Conservation (phyloP, 2,113 vertebrate genomes). For the Ictalurus punctatus region DNA sequence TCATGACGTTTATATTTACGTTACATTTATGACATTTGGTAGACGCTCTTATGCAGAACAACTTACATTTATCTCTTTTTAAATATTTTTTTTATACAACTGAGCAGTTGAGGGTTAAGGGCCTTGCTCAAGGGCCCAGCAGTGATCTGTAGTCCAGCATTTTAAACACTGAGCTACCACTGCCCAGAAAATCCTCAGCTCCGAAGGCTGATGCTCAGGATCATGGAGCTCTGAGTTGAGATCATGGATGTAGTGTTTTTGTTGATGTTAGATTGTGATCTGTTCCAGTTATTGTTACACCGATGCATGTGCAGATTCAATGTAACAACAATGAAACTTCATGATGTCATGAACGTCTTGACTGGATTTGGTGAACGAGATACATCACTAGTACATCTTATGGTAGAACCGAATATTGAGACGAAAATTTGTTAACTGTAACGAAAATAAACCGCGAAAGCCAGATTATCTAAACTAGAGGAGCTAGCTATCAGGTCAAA, state of each 20-base stretch:
- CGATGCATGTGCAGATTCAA: background rate
- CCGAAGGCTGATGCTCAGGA: background rate
- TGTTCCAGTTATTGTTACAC: background rate
- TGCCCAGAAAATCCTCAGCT: no score
- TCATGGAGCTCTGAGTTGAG: background rate
- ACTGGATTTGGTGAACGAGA: background rate
- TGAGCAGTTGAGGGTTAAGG: no score
- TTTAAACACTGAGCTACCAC: no score
- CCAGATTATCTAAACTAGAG: background rate
- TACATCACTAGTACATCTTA: background rate
- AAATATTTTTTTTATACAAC: no score
- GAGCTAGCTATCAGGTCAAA: background rate
- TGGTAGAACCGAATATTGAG: background rate
- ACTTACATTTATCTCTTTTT: no score
- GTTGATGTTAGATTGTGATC: background rate
- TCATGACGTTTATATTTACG: background rate
- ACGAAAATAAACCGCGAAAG: background rate
- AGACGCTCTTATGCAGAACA: no score
- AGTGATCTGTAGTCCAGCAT: no score
- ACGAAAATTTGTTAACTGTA: background rate
- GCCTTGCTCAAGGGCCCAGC: no score
- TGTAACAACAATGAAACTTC: background rate
- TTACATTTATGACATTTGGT: no score
- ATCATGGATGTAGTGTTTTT: background rate
- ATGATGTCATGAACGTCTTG: background rate